Evolutionary conservation across 1,140 invertebrate species (phyloP).

Genomic region (Dendrolimus punctatus): DNA sequence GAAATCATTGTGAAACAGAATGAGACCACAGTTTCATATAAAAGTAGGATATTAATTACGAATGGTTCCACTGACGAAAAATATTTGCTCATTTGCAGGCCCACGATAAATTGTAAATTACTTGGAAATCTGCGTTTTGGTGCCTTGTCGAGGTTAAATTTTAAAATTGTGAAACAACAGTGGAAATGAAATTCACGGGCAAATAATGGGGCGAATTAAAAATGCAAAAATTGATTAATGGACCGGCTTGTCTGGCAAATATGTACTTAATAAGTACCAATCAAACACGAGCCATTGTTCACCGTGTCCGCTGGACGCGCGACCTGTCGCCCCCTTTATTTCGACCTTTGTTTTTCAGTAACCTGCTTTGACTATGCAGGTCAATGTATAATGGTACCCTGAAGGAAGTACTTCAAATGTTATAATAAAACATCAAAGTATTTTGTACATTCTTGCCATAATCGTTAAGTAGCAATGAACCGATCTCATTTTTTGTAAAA

Average conservation of each 20-base stretch:
- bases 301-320: conserved; percentile 9
- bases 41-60: conserved; percentile 65
- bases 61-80: conserved; percentile 67
- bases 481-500: too few relatives aligned
- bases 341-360: conserved; percentile 1
- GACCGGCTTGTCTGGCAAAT: conserved; percentile 52
- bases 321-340: conserved; percentile 13
- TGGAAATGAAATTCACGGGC: conserved; percentile 63
- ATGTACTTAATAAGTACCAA: conserved; percentile 54
- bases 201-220: conserved; percentile 69
- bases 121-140: conserved; percentile 64
- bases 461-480: too few relatives aligned
- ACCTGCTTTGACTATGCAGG: too few relatives aligned
- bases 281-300: conserved; percentile 20
- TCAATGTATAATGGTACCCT: too few relatives aligned
- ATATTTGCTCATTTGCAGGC: conserved; percentile 68
- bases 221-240: conserved; percentile 72
- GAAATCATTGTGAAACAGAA: conserved; percentile 31
- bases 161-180: conserved; percentile 59
- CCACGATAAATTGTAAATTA: conserved; percentile 70
- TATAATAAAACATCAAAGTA: too few relatives aligned
- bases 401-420: too few relatives aligned
- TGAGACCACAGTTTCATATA: conserved; percentile 57
- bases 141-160: conserved; percentile 45
- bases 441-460: too few relatives aligned